Evolutionary conservation across 2,113 vertebrate species (phyloP).

Genomic region (Limanda limanda): DNA sequence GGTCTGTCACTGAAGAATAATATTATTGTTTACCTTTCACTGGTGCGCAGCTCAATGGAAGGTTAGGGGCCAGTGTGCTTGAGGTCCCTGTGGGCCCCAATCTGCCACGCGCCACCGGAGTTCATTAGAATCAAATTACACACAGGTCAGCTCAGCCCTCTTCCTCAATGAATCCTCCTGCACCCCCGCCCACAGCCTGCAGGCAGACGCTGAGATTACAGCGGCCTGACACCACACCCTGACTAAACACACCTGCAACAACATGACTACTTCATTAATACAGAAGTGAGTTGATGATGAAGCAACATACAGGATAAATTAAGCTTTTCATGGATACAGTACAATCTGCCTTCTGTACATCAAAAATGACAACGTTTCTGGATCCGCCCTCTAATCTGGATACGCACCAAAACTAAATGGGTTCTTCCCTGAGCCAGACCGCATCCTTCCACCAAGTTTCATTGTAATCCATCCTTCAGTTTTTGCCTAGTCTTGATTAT

Average conservation of each 20-base stretch:
- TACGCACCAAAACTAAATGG: too few relatives aligned
- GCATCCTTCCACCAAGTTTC: too few relatives aligned
- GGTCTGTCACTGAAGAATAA: constrained; percentile 53
- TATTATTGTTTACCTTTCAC: constrained; percentile 71
- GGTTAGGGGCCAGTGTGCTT: constrained; percentile 28
- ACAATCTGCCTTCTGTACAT: too few relatives aligned
- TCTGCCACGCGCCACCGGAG: constrained; percentile 62
- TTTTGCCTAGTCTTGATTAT: too few relatives aligned
- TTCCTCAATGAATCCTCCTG: constrained; percentile 29
- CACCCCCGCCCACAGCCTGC: constrained; percentile 32
- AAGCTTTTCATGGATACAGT: not conserved
- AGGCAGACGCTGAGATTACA: constrained; percentile 34
- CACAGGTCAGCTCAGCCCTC: constrained; percentile 41
- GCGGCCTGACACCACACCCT: constrained; percentile 50
- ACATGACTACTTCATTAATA: constrained; percentile 19
- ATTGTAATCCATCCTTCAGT: too few relatives aligned
- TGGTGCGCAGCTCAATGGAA: constrained; percentile 35
- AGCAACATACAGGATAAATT: not conserved
- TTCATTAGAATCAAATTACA: constrained; percentile 67
- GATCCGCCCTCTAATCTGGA: not conserved
- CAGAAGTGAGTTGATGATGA: not conserved
- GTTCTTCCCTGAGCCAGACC: too few relatives aligned
- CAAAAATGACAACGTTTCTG: too few relatives aligned
- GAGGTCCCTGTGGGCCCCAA: constrained; percentile 46
- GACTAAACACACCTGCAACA: constrained; percentile 63